Conservation (phyloP, 1,140 invertebrate genomes). For the Pogonomyrmex californicus region DNA sequence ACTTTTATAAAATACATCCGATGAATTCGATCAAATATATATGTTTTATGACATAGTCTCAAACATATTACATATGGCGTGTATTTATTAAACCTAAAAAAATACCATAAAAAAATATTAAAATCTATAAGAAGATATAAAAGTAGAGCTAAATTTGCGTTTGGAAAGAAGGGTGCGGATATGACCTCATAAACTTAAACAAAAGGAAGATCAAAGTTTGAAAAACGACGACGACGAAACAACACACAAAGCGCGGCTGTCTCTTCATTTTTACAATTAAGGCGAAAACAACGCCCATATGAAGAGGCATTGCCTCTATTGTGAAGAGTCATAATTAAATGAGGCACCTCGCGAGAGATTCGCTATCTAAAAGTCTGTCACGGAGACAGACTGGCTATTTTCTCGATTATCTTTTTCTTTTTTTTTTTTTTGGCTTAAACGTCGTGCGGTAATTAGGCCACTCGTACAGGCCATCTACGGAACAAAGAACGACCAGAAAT, state of each 20-base stretch:
- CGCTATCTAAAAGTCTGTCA: constrained; percentile 8
- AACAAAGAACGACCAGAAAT: constrained; percentile 34
- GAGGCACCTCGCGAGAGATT: neutral
- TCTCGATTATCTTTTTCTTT: neutral
- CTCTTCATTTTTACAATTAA: neutral
- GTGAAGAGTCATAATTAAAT: constrained; percentile 30
- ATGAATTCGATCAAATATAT: neutral
- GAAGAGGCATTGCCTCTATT: neutral
- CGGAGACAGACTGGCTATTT: neutral
- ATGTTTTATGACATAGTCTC: neutral
- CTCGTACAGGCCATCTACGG: neutral
- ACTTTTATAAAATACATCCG: neutral
- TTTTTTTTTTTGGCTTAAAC: neutral
- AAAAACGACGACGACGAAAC: neutral
- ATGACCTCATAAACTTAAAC: neutral
- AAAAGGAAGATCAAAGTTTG: neutral
- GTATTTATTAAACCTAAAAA: neutral
- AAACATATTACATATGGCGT: neutral
- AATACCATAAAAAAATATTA: neutral
- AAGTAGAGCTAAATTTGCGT: neutral
- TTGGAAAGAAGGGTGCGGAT: neutral
- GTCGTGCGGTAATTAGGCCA: constrained; percentile 17
- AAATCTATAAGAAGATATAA: neutral
- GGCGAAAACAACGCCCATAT: neutral
- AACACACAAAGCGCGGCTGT: neutral